Evolutionary conservation across 1,140 invertebrate genomes (phyloP), one percentile per base, ranked within the genome.

Genomic region (Amphibalanus amphitrite): DNA sequence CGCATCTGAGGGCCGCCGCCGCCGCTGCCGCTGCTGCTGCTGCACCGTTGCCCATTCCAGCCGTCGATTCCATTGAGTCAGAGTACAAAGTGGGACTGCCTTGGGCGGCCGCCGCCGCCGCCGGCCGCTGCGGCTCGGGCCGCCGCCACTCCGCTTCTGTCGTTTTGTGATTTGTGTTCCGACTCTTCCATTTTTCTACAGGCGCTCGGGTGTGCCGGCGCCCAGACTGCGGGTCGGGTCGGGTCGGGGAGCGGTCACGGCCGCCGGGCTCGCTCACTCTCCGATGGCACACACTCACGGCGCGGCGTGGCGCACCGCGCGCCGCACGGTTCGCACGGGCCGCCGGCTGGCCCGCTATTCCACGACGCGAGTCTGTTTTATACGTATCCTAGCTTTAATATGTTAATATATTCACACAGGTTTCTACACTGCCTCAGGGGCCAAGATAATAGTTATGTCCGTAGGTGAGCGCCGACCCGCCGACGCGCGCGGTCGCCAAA

Each of bases 1-100:
- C 80, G 85, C 74, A 86, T 87, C 77, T 86, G 47, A 59, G 10
- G 13, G 10, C 47, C 20, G 47, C n/a, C n/a, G 20, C 47, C 47
- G 47, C 6, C 47, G 4, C 4, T 4, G 4, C 33, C 15, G 33
- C 33, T 15, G 33, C 33, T 15, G 15, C 33, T 15, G 33, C 33
- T 15, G 33, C 33, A 4, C 33, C 33, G 47, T 23, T 20, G 47
- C 47, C 47, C 13, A 59, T 59, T 59, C 47, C 47, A 59, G 13
- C 20, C 47, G 20, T 20, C 47, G 47, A 59, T 59, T 59, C 47
- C 47, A 59, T 23, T 6, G 47, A 38, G 33, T 1, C 47, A 59
- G 13, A 59, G 47, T 59, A 59, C 47, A 59, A 59, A 59, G 47
- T 13, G 10, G 47, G 47, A 59, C 17, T 59, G 47, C 47, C 47